phyloP scores from a whole-genome alignment of 2,888 invertebrate genomes.

The Tipula confusa region DNA sequence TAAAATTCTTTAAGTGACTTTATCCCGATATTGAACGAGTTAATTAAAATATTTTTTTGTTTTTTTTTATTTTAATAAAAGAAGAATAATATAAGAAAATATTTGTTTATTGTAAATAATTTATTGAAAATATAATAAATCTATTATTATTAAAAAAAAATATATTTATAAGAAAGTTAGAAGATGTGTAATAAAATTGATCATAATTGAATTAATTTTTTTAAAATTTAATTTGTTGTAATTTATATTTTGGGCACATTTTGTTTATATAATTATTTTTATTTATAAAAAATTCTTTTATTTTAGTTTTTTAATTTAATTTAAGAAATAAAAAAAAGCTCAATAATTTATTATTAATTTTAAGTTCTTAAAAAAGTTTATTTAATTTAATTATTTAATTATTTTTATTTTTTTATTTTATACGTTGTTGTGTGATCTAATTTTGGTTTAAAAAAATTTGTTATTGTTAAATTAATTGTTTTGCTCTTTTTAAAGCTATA shows the following conservation, averaged over 20 bases:
- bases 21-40: neutral
- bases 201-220: neutral
- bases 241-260: constrained; percentile 4
- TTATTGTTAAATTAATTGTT: neutral
- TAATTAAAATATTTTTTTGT: neutral
- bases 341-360: neutral
- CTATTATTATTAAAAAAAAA: neutral
- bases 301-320: neutral
- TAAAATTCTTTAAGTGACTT: neutral
- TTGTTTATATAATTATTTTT: neutral
- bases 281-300: neutral
- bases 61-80: neutral
- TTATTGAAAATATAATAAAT: neutral
- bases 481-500: constrained; percentile 28
- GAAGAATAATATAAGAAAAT: neutral
- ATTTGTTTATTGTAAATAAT: neutral
- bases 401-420: neutral
- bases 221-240: neutral
- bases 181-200: neutral
- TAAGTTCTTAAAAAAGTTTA: neutral
- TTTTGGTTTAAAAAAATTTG: neutral
- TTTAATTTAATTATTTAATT: constrained; percentile 13
- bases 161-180: neutral
- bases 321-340: neutral
- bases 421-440: neutral